Evolutionary conservation across 1,140 invertebrate genomes (phyloP).

Genomic region (Agrilus planipennis): DNA sequence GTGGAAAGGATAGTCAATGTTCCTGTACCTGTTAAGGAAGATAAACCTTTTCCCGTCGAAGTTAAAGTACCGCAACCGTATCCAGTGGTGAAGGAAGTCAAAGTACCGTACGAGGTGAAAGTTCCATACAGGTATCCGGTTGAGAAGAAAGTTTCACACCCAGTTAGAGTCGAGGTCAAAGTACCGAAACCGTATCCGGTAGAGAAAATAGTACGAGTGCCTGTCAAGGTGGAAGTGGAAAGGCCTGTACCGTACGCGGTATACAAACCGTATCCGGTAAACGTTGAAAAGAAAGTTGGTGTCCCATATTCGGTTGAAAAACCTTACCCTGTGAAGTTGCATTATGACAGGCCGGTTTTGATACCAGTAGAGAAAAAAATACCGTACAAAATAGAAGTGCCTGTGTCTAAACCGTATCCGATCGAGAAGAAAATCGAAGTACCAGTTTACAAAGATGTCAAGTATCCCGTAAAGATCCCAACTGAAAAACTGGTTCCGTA

Average conservation of each 20-base stretch:
- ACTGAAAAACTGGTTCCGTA: constrained; percentile 51
- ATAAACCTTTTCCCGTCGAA: constrained; percentile 35
- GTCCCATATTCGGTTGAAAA: constrained; percentile 24
- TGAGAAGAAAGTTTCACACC: constrained; percentile 54
- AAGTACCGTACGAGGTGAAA: constrained; percentile 43
- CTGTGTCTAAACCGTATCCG: constrained; percentile 41
- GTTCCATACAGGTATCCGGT: constrained; percentile 54
- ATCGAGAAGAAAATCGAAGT: constrained; percentile 44
- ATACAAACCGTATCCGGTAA: constrained; percentile 17
- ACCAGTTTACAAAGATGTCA: constrained; percentile 46
- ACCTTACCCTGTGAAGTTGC: constrained; percentile 13
- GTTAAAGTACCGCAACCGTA: constrained; percentile 36
- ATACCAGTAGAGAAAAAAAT: constrained; percentile 46
- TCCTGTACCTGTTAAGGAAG: constrained; percentile 50
- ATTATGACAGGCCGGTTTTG: constrained; percentile 16
- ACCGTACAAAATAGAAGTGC: constrained; percentile 51
- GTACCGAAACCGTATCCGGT: constrained; percentile 57
- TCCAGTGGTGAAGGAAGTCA: constrained; percentile 47
- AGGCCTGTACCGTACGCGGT: constrained; percentile 11
- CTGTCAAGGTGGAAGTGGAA: constrained; percentile 36
- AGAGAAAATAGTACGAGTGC: constrained; percentile 57
- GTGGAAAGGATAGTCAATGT: constrained; percentile 61
- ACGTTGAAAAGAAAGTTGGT: constrained; percentile 31
- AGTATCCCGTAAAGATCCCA: constrained; percentile 45
- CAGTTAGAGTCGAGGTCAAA: constrained; percentile 45